Conservation (phyloP, 2,888 invertebrate species). For the Callinectes sapidus region DNA sequence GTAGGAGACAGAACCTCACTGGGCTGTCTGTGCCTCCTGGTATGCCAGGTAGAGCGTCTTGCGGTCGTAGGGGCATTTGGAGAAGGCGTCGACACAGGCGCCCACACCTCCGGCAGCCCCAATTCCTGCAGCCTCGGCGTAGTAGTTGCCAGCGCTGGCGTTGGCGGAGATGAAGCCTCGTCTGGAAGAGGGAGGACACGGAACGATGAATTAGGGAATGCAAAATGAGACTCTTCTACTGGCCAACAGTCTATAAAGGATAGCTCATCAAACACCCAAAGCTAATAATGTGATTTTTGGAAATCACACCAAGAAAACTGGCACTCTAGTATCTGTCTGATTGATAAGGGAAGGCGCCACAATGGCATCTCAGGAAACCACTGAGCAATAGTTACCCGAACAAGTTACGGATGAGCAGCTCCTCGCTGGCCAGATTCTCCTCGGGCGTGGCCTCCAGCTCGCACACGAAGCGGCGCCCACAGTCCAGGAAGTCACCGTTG, state of each 20-base stretch:
- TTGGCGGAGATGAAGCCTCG: background rate
- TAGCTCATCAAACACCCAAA: background rate
- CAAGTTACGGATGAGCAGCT: constrained; percentile 47
- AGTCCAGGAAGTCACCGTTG: constrained; percentile 35
- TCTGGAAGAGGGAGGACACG: constrained; percentile 2
- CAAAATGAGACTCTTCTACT: background rate
- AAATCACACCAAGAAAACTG: background rate
- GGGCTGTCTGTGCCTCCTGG: constrained; percentile 23
- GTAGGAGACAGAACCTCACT: background rate
- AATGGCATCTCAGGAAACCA: background rate
- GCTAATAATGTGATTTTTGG: background rate
- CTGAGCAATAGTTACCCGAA: constrained; percentile 47
- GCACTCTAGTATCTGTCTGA: background rate
- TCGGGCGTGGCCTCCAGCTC: constrained; percentile 50
- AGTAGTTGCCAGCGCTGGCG: constrained; percentile 18
- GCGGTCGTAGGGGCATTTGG: constrained; percentile 47
- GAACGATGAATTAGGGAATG: background rate
- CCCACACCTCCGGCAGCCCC: constrained; percentile 32
- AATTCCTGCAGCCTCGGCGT: constrained; percentile 30
- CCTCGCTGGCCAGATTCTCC: constrained; percentile 43
- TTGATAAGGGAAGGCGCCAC: no score
- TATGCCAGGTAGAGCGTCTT: constrained; percentile 50
- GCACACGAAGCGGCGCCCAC: constrained; percentile 57
- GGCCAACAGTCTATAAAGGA: background rate
- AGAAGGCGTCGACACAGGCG: constrained; percentile 48